These are phyloP conservation scores for Clarias macrocephalus DNA, from an alignment of 2,113 vertebrate species.

Conservation along the genomic window DNA sequence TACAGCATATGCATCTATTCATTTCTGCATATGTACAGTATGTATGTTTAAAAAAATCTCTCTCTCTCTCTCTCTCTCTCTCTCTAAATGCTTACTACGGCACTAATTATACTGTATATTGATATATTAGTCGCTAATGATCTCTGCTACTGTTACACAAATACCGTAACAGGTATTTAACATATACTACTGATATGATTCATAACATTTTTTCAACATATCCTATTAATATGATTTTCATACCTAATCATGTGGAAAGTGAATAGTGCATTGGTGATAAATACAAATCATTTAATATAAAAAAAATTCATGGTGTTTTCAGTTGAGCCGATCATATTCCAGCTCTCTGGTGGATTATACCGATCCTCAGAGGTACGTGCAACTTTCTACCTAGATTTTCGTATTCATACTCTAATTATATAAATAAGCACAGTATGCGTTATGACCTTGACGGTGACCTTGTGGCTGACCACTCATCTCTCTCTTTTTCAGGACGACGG, in stretches of 20 bases:
- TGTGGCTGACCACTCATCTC: neutral
- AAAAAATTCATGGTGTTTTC: constrained; percentile 27
- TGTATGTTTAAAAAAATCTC: neutral
- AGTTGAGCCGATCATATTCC: constrained; percentile 59
- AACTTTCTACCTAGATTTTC: neutral
- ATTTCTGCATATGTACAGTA: neutral
- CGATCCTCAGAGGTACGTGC: constrained; percentile 71
- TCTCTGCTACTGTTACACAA: neutral
- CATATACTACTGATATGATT: neutral
- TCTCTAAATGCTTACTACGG: neutral
- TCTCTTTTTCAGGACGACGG: constrained; percentile 57
- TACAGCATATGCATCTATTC: neutral
- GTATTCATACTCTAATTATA: neutral
- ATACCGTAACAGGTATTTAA: neutral
- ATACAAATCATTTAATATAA: neutral
- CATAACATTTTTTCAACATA: neutral
- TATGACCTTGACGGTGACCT: neutral
- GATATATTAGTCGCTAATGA: neutral
- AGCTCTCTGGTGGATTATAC: constrained; percentile 71
- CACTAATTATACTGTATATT: neutral
- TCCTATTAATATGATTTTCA: neutral
- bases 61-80: neutral
- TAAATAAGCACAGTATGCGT: neutral
- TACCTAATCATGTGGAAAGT: neutral
- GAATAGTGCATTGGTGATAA: neutral